These are phyloP conservation scores for Watsonalla binaria DNA, from an alignment of 2,888 invertebrate genomes.

Conservation along the genomic window DNA sequence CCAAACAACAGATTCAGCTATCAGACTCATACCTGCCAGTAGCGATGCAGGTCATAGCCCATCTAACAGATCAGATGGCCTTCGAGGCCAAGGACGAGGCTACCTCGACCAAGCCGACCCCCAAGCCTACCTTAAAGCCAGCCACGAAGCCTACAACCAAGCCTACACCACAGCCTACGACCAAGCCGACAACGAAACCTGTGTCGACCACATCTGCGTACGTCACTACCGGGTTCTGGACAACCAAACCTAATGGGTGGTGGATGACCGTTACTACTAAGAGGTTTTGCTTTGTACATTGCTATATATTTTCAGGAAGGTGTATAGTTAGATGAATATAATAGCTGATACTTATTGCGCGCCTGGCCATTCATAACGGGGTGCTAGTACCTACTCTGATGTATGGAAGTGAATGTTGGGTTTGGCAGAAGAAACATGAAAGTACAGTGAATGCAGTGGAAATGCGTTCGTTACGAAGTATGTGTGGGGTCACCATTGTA, in stretches of 20 bases:
- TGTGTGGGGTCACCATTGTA: too few relatives aligned
- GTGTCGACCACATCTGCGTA: conserved; percentile 12
- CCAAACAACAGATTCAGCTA: conserved; percentile 71
- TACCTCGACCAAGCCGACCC: conserved; percentile 34
- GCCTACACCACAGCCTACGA: conserved; percentile 11
- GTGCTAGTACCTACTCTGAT: too few relatives aligned
- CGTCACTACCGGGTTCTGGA: conserved; percentile 9
- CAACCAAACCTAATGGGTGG: conserved; percentile 32
- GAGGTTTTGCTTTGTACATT: conserved; percentile 38
- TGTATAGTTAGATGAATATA: too few relatives aligned
- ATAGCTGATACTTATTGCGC: too few relatives aligned
- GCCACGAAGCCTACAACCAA: conserved; percentile 21
- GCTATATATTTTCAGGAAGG: conserved; percentile 3
- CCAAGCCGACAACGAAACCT: conserved; percentile 9
- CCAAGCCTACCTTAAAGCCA: conserved; percentile 17
- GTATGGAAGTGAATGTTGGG: too few relatives aligned
- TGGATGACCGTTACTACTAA: conserved; percentile 38
- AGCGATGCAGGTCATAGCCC: conserved; percentile 82
- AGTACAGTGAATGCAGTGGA: too few relatives aligned
- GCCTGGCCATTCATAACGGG: too few relatives aligned
- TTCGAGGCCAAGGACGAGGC: conserved; percentile 67
- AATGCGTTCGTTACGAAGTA: too few relatives aligned
- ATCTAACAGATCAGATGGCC: conserved; percentile 80
- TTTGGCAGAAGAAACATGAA: too few relatives aligned
- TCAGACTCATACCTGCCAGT: conserved; percentile 82